phyloP scores from a whole-genome alignment of 2,113 vertebrate genomes.

The Paedocypris sp. region DNA sequence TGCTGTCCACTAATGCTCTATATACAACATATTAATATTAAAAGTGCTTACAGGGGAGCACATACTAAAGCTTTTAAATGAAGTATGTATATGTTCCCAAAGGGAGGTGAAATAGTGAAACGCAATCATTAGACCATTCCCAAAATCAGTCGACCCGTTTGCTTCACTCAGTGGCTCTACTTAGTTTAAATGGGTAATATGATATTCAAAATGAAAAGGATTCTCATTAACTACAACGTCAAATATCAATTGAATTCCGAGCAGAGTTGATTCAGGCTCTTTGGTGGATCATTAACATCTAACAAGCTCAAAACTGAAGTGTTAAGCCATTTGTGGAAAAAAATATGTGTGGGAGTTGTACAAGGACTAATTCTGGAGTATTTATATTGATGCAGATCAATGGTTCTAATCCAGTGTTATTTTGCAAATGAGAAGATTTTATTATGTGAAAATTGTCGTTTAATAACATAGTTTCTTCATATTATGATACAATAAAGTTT shows the following conservation, averaged over 20 bases:
- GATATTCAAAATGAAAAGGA: constrained; percentile 28
- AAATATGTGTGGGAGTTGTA: background rate
- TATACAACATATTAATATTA: background rate
- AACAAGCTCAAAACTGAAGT: background rate
- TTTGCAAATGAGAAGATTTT: too few relatives aligned
- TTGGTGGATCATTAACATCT: background rate
- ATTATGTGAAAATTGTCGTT: too few relatives aligned
- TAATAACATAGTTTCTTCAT: too few relatives aligned
- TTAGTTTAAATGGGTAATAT: constrained; percentile 15
- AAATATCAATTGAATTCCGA: constrained; percentile 5
- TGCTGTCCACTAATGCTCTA: background rate
- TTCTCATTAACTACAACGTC: constrained; percentile 25
- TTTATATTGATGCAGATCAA: background rate
- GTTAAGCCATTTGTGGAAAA: constrained; percentile 4
- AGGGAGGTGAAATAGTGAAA: constrained; percentile 1
- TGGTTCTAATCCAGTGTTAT: background rate
- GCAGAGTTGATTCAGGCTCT: background rate
- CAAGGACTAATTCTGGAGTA: background rate
- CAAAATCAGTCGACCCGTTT: constrained; percentile 28
- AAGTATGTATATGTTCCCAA: constrained; percentile 8
- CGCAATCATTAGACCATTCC: constrained; percentile 16
- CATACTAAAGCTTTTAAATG: constrained; percentile 3
- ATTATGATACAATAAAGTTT: too few relatives aligned
- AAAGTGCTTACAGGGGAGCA: background rate
- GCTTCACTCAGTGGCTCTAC: constrained; percentile 3